These are phyloP conservation scores for Malurus melanocephalus DNA, from an alignment of 2,113 vertebrate genomes.

Conservation along the genomic window DNA sequence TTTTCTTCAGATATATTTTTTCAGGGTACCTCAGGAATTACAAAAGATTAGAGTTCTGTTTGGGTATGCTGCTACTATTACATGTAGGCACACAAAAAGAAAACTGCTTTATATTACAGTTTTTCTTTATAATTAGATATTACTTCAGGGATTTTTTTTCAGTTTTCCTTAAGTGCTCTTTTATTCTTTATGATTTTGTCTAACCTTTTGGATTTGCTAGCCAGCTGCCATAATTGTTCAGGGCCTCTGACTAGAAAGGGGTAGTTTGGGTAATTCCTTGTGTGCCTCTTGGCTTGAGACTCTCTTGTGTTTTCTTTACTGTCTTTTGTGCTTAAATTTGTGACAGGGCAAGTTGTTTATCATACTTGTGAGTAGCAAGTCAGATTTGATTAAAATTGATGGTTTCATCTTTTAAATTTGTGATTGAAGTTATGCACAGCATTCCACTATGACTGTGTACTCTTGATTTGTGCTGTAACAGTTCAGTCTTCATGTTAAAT, in stretches of 20 bases:
- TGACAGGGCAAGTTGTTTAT: background rate
- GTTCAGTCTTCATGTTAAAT: background rate
- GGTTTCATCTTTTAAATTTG: background rate
- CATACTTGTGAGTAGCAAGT: background rate
- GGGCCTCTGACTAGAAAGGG: background rate
- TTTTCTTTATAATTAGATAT: background rate
- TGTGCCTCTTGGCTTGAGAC: background rate
- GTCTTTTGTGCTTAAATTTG: background rate
- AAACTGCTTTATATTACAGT: background rate
- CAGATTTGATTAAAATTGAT: background rate
- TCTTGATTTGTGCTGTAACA: background rate
- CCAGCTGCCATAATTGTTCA: background rate
- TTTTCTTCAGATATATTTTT: background rate
- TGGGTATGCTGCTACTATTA: background rate
- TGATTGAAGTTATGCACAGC: background rate
- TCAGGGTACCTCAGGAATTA: background rate
- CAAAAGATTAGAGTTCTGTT: background rate
- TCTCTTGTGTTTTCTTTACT: background rate
- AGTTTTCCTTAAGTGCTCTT: background rate
- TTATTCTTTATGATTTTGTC: background rate
- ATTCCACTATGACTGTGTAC: background rate
- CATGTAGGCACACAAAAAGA: background rate
- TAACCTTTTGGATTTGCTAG: background rate
- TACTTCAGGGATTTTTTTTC: background rate
- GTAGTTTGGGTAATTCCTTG: background rate